phyloP scores from a whole-genome alignment of 2,113 vertebrate genomes.

The Sturnus vulgaris region DNA sequence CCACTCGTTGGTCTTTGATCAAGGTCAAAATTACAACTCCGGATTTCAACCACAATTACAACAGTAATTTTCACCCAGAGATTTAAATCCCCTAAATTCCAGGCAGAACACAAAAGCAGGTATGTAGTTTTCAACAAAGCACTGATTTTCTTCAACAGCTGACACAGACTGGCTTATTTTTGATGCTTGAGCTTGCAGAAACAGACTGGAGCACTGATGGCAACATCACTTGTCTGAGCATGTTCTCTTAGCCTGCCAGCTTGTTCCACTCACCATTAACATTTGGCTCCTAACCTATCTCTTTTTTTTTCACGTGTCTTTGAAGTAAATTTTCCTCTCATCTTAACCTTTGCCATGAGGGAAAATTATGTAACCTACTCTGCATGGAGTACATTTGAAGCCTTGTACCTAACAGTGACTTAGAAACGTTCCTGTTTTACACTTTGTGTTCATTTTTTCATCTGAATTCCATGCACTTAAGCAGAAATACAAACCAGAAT shows the following conservation, averaged over 20 bases:
- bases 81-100: not conserved
- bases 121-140: not conserved
- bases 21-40: not conserved
- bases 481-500: not conserved
- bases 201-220: not conserved
- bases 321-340: not conserved
- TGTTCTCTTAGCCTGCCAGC: not conserved
- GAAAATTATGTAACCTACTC: not conserved
- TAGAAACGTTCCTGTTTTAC: not conserved
- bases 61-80: not conserved
- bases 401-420: not conserved
- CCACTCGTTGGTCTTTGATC: rapidly evolving
- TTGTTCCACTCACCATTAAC: not conserved
- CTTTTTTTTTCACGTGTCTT: not conserved
- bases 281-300: not conserved
- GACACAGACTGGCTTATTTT: not conserved
- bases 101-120: not conserved
- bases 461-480: not conserved
- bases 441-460: not conserved
- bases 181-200: not conserved
- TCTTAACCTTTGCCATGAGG: not conserved
- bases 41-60: not conserved
- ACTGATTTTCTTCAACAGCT: not conserved
- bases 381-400: not conserved
- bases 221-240: not conserved